Evolutionary conservation across 2,888 invertebrate species (phyloP).

Genomic region (Cacoxenus indagator): DNA sequence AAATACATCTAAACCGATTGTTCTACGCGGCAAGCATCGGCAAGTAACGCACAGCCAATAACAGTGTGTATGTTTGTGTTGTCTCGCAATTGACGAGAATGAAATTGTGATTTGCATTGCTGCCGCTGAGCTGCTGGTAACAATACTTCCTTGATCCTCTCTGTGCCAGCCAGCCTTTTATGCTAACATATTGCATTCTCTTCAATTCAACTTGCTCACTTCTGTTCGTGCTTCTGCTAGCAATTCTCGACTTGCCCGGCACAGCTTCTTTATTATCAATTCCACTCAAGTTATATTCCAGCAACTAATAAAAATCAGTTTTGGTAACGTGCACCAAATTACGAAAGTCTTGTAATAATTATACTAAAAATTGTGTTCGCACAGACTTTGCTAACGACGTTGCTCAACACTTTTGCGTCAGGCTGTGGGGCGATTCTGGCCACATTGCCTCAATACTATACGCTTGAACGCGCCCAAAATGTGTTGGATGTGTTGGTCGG

Average conservation of each 20-base stretch:
- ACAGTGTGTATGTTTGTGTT: neutral
- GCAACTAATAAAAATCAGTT: conserved; percentile 19
- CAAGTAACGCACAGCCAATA: too few relatives aligned
- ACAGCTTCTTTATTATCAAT: neutral
- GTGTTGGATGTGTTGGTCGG: too few relatives aligned
- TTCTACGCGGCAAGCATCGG: too few relatives aligned
- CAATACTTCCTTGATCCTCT: neutral
- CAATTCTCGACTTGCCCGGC: neutral
- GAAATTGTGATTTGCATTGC: conserved; percentile 16
- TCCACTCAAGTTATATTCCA: neutral
- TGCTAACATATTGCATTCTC: too few relatives aligned
- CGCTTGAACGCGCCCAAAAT: too few relatives aligned
- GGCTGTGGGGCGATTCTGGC: neutral
- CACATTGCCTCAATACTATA: too few relatives aligned
- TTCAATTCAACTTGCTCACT: neutral
- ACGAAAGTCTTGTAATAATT: conserved; percentile 48
- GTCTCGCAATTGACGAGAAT: conserved; percentile 3
- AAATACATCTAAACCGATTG: too few relatives aligned
- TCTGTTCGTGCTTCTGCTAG: neutral
- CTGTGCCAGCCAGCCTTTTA: neutral
- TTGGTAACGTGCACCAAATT: conserved; percentile 33
- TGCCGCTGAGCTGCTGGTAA: neutral
- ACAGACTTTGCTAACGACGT: conserved; percentile 17
- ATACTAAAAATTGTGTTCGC: conserved; percentile 30
- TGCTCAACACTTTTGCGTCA: neutral